Conservation (phyloP, 2,888 invertebrate genomes). For the Neoitamus cyanurus region DNA sequence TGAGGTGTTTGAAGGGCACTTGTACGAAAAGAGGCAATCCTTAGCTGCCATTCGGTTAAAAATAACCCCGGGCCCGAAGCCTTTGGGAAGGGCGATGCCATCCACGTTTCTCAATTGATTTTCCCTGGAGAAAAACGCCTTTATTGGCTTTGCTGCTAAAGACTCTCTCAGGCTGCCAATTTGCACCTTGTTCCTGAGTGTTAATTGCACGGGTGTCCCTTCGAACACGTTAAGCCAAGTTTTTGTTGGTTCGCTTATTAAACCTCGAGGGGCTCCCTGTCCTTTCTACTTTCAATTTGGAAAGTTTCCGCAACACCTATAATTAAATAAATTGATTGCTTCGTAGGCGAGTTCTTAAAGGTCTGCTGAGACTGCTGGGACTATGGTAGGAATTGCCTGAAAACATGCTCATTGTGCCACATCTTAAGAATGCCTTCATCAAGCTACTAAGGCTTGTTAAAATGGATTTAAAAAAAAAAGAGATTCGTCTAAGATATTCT, state of each 20-base stretch:
- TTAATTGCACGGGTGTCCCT: not conserved
- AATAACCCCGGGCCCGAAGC: not conserved
- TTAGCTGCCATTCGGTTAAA: not conserved
- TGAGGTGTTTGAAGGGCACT: not conserved
- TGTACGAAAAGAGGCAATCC: not conserved
- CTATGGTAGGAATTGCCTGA: not conserved
- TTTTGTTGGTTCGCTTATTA: not conserved
- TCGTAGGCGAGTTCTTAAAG: not conserved
- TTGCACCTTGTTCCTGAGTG: slow-evolving; percentile 2
- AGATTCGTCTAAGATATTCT: not conserved
- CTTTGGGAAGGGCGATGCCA: not conserved
- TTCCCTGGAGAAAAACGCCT: not conserved
- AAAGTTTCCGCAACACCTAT: not conserved
- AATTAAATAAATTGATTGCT: not conserved
- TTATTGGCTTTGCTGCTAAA: slow-evolving; percentile 21
- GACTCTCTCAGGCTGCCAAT: not conserved
- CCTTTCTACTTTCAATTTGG: not conserved
- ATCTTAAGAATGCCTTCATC: not conserved
- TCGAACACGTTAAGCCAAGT: not conserved
- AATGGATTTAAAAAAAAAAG: not conserved
- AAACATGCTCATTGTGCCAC: not conserved
- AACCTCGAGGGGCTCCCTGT: not conserved
- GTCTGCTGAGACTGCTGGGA: not conserved
- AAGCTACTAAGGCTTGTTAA: not conserved
- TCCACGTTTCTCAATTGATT: not conserved